A percentile compares a stretch with the other conserved stretches of the same genome.
phyloP scores from a whole-genome alignment of 1,140 invertebrate species.

The Orussus abietinus region DNA sequence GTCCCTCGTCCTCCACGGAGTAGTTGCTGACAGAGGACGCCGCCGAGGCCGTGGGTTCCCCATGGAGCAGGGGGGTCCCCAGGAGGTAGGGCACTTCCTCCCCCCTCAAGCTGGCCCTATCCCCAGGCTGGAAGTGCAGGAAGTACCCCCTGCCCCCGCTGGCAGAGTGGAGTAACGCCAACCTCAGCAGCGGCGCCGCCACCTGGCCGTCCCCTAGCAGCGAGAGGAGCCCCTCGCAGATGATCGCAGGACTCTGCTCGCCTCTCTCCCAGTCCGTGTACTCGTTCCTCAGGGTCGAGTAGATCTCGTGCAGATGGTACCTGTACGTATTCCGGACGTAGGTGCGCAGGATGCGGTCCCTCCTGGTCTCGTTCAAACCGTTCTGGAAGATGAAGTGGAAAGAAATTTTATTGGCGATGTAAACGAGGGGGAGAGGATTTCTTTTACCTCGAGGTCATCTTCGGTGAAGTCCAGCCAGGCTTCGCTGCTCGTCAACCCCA shows the following conservation, averaged over 20 bases:
- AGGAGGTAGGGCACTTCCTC: slow-evolving; percentile 93
- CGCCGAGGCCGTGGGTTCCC: slow-evolving; percentile 41
- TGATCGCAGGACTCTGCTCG: slow-evolving; percentile 67
- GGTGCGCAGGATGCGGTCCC: slow-evolving; percentile 80
- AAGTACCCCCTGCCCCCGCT: slow-evolving; percentile 77
- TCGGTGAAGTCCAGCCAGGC: slow-evolving; percentile 48
- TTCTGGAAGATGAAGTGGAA: no score
- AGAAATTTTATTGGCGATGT: no score
- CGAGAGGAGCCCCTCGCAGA: slow-evolving; percentile 49
- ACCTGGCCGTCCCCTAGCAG: slow-evolving; percentile 84
- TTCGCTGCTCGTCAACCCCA: slow-evolving; percentile 66
- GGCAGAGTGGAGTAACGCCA: slow-evolving; percentile 76
- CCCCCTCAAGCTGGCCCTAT: slow-evolving; percentile 77
- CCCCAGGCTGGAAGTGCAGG: slow-evolving; percentile 82
- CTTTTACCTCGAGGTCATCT: slow-evolving; percentile 43
- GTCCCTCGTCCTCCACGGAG: slow-evolving; percentile 64
- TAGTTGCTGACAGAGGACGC: slow-evolving; percentile 65
- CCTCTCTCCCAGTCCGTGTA: slow-evolving; percentile 90
- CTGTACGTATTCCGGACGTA: slow-evolving; percentile 85
- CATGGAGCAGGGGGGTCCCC: slow-evolving; percentile 79
- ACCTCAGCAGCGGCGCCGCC: slow-evolving; percentile 73
- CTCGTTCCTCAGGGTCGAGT: slow-evolving; percentile 85
- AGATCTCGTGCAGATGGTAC: slow-evolving; percentile 87
- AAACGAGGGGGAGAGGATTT: no score
- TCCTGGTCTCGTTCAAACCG: slow-evolving; percentile 78